Evolutionary conservation across 2,888 invertebrate genomes (phyloP).

Genomic region (Drosophila rubida): DNA sequence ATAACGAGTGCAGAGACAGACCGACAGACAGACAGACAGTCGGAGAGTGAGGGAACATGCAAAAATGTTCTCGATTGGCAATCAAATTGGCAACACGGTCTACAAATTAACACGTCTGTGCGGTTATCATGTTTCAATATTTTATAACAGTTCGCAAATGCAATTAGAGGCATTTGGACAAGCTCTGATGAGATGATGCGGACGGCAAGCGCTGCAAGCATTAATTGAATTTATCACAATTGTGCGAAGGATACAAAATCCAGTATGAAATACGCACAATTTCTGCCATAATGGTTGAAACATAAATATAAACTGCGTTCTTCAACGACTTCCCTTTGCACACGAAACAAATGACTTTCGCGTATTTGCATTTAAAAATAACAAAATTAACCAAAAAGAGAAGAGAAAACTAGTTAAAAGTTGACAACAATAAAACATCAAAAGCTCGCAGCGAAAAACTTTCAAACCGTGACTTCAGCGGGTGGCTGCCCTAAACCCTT

Average conservation of each 20-base stretch:
- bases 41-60: slow-evolving; percentile 13
- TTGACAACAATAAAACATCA: slow-evolving; percentile 77
- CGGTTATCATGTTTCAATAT: slow-evolving; percentile 35
- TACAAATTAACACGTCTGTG: slow-evolving; percentile 55
- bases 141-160: slow-evolving; percentile 23
- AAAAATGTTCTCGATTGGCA: slow-evolving; percentile 57
- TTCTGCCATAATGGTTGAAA: slow-evolving; percentile 18
- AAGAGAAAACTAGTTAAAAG: slow-evolving; percentile 72
- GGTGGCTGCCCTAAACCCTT: slow-evolving; percentile 57
- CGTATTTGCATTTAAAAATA: slow-evolving; percentile 54
- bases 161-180: slow-evolving; percentile 19
- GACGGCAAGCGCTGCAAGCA: slow-evolving; percentile 5
- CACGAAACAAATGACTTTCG: not conserved
- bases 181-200: not conserved
- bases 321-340: not conserved
- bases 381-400: slow-evolving; percentile 50
- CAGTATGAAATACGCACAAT: slow-evolving; percentile 10
- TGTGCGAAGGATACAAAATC: not conserved
- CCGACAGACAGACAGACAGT: slow-evolving; percentile 20
- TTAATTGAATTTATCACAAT: slow-evolving; percentile 51
- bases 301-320: slow-evolving; percentile 21
- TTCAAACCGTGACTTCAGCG: slow-evolving; percentile 40
- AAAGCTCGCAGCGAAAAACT: slow-evolving; percentile 52
- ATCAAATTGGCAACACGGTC: slow-evolving; percentile 41
- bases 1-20: slow-evolving; percentile 26